These are phyloP conservation scores for Lophotis ruficrista DNA, from an alignment of 2,113 vertebrate species.

Conservation along the genomic window DNA sequence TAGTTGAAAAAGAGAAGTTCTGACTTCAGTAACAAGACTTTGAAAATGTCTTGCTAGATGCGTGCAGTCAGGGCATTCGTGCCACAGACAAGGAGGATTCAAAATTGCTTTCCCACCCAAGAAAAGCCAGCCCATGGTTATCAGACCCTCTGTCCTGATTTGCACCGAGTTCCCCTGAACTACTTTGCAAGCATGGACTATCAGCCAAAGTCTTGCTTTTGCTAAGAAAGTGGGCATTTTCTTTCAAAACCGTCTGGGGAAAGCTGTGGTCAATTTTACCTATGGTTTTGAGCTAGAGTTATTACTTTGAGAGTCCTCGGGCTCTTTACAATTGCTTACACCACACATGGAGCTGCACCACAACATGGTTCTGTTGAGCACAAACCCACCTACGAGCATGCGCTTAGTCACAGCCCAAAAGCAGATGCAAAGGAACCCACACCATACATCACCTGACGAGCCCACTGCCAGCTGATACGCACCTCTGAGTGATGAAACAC, in stretches of 20 bases:
- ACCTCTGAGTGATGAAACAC: background rate
- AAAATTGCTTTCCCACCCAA: background rate
- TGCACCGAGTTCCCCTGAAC: background rate
- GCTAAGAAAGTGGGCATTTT: background rate
- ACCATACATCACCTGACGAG: fast-evolving
- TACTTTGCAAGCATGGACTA: background rate
- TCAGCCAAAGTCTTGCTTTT: background rate
- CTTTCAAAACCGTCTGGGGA: background rate
- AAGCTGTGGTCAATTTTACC: background rate
- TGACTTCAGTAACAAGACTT: background rate
- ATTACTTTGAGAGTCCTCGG: fast-evolving
- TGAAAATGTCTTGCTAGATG: background rate
- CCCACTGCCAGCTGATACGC: background rate
- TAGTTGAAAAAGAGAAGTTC: background rate
- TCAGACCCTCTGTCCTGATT: background rate
- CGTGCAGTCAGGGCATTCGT: background rate
- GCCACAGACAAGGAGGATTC: background rate
- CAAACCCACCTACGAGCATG: fast-evolving
- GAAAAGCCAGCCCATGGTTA: background rate
- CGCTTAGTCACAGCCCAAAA: background rate
- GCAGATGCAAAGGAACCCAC: background rate
- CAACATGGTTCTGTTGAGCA: background rate
- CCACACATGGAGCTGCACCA: background rate
- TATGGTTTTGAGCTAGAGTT: background rate
- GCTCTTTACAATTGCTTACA: background rate